Conservation (phyloP, 2,113 vertebrate genomes). For the Acanthisitta chloris region DNA sequence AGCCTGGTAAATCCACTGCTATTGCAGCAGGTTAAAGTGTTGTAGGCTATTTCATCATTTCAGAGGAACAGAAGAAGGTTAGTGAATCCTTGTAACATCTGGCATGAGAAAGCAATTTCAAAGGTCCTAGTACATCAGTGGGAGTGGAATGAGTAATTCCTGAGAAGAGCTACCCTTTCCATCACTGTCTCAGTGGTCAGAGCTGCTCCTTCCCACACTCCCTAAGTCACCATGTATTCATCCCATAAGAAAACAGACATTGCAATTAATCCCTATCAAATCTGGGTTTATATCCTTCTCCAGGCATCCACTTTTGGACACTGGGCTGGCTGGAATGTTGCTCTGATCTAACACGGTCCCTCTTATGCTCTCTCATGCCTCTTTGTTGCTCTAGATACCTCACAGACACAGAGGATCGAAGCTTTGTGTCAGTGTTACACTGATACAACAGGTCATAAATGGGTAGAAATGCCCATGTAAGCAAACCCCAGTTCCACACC, state of each 20-base stretch:
- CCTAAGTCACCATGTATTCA: rapidly evolving
- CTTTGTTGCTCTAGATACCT: background rate
- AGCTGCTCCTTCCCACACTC: background rate
- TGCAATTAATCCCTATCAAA: background rate
- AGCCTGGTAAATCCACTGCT: background rate
- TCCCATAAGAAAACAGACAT: background rate
- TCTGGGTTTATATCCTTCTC: background rate
- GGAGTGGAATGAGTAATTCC: background rate
- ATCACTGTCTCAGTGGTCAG: background rate
- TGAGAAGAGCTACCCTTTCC: background rate
- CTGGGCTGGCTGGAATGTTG: background rate
- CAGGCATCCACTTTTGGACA: background rate
- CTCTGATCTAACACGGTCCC: background rate
- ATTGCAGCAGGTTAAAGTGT: background rate
- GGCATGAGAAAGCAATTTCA: background rate
- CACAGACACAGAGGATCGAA: background rate
- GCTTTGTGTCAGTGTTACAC: background rate
- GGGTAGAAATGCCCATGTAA: background rate
- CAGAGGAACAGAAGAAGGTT: background rate
- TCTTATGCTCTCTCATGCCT: background rate
- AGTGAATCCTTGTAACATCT: background rate
- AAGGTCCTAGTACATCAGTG: background rate
- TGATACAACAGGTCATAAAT: background rate
- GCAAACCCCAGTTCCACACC: background rate
- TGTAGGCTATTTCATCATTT: background rate